Evolutionary conservation across 2,797 vertebrate species (phyloP).

Genomic region (Eurystomus glaucurus): DNA sequence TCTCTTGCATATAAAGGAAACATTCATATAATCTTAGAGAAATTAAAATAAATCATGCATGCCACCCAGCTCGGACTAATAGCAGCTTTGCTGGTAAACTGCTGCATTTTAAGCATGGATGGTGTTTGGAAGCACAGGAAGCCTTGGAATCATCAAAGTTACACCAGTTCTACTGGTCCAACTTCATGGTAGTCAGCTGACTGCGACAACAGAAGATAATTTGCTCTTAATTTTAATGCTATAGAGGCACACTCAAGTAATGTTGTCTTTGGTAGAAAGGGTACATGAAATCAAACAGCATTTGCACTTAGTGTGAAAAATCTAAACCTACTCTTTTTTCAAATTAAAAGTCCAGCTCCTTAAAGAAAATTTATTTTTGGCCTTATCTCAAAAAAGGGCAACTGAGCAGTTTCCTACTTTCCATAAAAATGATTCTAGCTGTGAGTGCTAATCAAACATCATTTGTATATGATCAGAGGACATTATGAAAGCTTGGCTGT

Average conservation of each 20-base stretch:
- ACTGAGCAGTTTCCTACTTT: slow-evolving; percentile 9
- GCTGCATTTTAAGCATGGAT: not conserved
- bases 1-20: not conserved
- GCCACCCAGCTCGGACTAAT: not conserved
- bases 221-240: not conserved
- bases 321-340: not conserved
- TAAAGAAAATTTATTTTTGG: slow-evolving; percentile 34
- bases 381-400: slow-evolving; percentile 16
- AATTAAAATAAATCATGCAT: not conserved
- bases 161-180: not conserved
- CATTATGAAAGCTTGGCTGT: slow-evolving; percentile 8
- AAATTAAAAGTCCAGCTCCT: not conserved
- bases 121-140: not conserved
- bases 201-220: not conserved
- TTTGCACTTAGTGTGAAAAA: not conserved
- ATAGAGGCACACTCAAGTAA: not conserved
- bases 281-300: not conserved
- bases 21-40: not conserved
- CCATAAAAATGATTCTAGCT: slow-evolving; percentile 33
- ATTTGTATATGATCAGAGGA: slow-evolving; percentile 3
- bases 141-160: not conserved
- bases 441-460: slow-evolving; percentile 36
- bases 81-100: not conserved
- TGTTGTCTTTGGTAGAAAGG: not conserved
- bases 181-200: not conserved